A percentile compares a stretch with the other conserved stretches of the same genome.
Conservation (phyloP, 2,888 invertebrate genomes). For the Punctoribates punctum region DNA sequence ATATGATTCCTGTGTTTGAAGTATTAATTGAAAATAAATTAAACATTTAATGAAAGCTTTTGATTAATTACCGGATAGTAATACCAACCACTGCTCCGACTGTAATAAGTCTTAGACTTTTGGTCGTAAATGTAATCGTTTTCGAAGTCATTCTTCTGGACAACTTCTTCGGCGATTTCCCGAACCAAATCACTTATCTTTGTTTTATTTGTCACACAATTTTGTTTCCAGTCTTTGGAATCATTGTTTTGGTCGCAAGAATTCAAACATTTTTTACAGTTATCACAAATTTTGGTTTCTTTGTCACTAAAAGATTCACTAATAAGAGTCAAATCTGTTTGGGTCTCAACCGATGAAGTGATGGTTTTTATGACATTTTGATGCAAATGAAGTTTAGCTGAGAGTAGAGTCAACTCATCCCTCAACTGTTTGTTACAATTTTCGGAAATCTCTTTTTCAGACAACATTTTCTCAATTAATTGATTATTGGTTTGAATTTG, state of each 20-base stretch:
- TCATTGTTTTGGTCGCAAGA: not conserved
- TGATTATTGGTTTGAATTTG: not conserved
- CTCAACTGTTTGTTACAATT: constrained; percentile 42
- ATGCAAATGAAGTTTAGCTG: constrained; percentile 41
- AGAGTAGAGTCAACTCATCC: constrained; percentile 42
- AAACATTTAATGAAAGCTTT: not conserved
- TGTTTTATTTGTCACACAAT: constrained; percentile 1
- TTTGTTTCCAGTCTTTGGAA: constrained; percentile 27
- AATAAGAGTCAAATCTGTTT: constrained; percentile 18
- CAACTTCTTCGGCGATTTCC: constrained; percentile 44
- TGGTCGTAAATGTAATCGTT: constrained; percentile 72
- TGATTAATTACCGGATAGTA: constrained; percentile 77
- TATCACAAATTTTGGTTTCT: not conserved
- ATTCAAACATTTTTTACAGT: constrained; percentile 6
- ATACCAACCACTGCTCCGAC: constrained; percentile 81
- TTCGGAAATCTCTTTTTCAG: constrained; percentile 4
- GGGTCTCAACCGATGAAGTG: not conserved
- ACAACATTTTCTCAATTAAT: not conserved
- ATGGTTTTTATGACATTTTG: constrained; percentile 26
- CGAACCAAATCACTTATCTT: constrained; percentile 46
- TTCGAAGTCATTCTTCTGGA: constrained; percentile 46
- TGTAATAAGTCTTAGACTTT: constrained; percentile 81
- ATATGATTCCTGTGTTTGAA: constrained; percentile 67
- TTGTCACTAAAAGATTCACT: not conserved
- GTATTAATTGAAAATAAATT: constrained; percentile 36